These are phyloP conservation scores for Danio kyathit DNA, from an alignment of 2,797 vertebrate genomes.

Conservation along the genomic window DNA sequence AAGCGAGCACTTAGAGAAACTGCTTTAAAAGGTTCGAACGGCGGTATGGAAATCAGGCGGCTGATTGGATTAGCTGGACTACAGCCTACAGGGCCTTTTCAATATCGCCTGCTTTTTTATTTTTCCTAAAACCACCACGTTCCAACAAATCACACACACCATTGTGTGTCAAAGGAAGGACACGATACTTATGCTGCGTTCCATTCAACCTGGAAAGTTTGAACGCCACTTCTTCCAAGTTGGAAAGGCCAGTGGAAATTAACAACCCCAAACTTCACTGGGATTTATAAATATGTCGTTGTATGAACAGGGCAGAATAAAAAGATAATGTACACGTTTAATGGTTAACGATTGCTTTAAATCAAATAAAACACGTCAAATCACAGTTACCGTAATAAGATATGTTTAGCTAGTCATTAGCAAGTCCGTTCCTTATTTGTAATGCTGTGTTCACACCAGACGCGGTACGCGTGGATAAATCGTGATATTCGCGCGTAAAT, in stretches of 20 bases:
- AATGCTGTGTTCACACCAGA: no score
- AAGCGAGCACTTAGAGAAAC: constrained; percentile 85
- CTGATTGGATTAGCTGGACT: constrained; percentile 84
- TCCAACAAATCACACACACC: constrained; percentile 75
- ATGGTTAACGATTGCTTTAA: not conserved
- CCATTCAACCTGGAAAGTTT: constrained; percentile 9
- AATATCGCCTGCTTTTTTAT: constrained; percentile 74
- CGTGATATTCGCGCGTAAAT: no score
- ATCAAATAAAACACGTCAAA: not conserved
- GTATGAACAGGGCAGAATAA: not conserved
- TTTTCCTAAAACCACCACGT: constrained; percentile 80
- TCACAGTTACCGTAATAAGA: not conserved
- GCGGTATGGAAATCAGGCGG: constrained; percentile 84
- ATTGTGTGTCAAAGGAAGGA: constrained; percentile 36
- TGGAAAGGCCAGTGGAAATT: constrained; percentile 1
- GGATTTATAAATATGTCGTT: not conserved
- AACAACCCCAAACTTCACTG: not conserved
- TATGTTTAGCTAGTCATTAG: not conserved
- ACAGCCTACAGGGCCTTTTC: constrained; percentile 76
- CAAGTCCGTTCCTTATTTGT: not conserved
- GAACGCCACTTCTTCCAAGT: not conserved
- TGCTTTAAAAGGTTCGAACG: constrained; percentile 82
- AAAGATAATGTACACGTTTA: not conserved
- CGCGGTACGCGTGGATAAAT: no score
- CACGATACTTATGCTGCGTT: constrained; percentile 47